Evolutionary conservation across 1,140 invertebrate species (phyloP).

Genomic region (Drosophila pachea): DNA sequence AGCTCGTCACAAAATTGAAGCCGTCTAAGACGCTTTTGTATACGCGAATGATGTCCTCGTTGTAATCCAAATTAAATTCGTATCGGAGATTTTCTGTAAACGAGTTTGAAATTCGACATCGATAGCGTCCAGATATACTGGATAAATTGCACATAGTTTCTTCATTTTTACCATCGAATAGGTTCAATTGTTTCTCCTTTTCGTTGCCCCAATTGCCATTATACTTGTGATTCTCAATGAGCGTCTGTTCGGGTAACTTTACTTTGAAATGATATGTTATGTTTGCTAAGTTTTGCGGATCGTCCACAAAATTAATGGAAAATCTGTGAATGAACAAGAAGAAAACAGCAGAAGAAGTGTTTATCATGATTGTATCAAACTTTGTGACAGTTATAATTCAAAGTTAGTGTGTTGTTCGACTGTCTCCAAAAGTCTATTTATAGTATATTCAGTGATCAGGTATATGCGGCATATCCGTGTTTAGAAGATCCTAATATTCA

Average conservation of each 20-base stretch:
- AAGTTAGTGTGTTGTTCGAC: too few relatives aligned
- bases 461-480: too few relatives aligned
- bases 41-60: constrained; percentile 50
- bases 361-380: constrained; percentile 2
- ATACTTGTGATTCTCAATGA: constrained; percentile 67
- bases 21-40: constrained; percentile 47
- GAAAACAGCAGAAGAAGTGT: neutral
- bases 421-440: too few relatives aligned
- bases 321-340: constrained; percentile 51
- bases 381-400: too few relatives aligned
- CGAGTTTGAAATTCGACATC: constrained; percentile 53
- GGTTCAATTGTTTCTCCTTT: constrained; percentile 49
- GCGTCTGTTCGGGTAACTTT: constrained; percentile 46
- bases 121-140: constrained; percentile 34
- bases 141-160: constrained; percentile 16
- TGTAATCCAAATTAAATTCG: constrained; percentile 66
- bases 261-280: constrained; percentile 77
- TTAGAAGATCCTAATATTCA: too few relatives aligned
- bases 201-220: constrained; percentile 64
- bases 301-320: constrained; percentile 75
- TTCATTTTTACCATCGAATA: constrained; percentile 67
- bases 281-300: constrained; percentile 52
- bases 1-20: constrained; percentile 58
- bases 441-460: too few relatives aligned
- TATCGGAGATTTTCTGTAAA: constrained; percentile 70